Percentiles rank a stretch among this genome's conserved stretches.
Conservation (phyloP, 2,888 invertebrate genomes). For the Dynastes tityus region DNA sequence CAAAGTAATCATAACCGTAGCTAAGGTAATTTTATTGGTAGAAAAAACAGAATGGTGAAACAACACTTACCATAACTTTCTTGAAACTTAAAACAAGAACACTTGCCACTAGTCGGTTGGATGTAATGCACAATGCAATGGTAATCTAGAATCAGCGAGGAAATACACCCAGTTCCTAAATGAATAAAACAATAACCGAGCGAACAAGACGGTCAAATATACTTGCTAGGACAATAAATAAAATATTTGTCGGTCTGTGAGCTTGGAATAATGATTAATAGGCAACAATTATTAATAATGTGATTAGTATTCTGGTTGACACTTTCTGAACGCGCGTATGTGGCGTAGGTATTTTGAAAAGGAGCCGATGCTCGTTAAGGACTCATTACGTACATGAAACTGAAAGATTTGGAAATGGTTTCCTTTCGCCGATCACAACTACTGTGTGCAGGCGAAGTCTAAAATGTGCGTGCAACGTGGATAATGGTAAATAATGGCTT, state of each 20-base stretch:
- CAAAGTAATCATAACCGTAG: too few species aligned
- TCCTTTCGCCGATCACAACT: conserved; percentile 16
- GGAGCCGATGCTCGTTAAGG: conserved; percentile 41
- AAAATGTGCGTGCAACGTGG: background rate
- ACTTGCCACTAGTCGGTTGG: background rate
- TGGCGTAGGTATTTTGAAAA: conserved; percentile 37
- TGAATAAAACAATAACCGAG: conserved; percentile 7
- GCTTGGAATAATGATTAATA: conserved; percentile 46
- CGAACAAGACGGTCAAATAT: conserved; percentile 9
- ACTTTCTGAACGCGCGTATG: conserved; percentile 34
- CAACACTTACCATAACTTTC: background rate
- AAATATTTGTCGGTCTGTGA: conserved; percentile 44
- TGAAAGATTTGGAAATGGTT: conserved; percentile 32
- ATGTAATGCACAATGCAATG: background rate
- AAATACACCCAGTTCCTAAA: background rate
- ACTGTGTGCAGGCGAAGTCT: background rate
- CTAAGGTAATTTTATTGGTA: too few species aligned
- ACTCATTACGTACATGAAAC: conserved; percentile 39
- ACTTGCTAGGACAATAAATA: conserved; percentile 35
- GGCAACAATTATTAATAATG: conserved; percentile 45
- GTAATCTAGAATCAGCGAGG: background rate
- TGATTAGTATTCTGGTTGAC: conserved; percentile 32
- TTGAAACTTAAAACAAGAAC: conserved; percentile 1
- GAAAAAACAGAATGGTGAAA: too few species aligned
- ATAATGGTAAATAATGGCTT: background rate